These are phyloP conservation scores for Conger conger DNA, from an alignment of 2,113 vertebrate genomes.

Conservation along the genomic window DNA sequence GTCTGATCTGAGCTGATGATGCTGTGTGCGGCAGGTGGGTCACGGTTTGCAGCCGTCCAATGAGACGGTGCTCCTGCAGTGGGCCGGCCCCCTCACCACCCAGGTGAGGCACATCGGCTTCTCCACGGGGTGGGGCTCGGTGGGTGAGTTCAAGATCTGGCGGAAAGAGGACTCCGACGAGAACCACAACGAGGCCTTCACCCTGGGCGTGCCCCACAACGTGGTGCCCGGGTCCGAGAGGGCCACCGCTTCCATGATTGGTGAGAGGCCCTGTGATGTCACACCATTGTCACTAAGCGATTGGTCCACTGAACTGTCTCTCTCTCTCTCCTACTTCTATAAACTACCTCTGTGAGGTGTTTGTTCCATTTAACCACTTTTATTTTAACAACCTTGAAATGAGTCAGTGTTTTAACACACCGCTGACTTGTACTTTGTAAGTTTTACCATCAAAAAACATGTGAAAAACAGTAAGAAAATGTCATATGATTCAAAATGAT, in stretches of 20 bases:
- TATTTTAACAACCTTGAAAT: too few relatives aligned
- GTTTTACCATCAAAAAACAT: too few relatives aligned
- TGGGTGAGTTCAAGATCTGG: slow-evolving; percentile 93
- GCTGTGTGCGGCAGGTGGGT: slow-evolving; percentile 73
- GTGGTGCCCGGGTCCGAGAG: slow-evolving; percentile 88
- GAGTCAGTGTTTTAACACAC: too few relatives aligned
- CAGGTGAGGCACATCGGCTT: slow-evolving; percentile 89
- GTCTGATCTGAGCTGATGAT: neutral
- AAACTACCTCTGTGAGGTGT: too few relatives aligned
- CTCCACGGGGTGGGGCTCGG: slow-evolving; percentile 93
- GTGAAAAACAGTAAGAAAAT: too few relatives aligned
- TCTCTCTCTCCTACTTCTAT: neutral
- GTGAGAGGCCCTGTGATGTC: slow-evolving; percentile 54
- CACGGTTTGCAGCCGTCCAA: slow-evolving; percentile 79
- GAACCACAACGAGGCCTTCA: slow-evolving; percentile 94
- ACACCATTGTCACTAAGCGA: neutral
- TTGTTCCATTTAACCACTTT: too few relatives aligned
- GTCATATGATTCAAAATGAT: too few relatives aligned
- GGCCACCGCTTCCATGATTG: slow-evolving; percentile 86
- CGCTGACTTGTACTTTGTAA: too few relatives aligned
- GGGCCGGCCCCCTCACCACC: slow-evolving; percentile 68
- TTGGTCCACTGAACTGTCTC: neutral
- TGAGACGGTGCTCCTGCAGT: slow-evolving; percentile 81
- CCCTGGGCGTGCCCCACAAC: slow-evolving; percentile 85
- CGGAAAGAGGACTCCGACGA: slow-evolving; percentile 89